These are phyloP conservation scores for Steatocranus sp. DNA, from an alignment of 2,797 vertebrate genomes.

Conservation along the genomic window DNA sequence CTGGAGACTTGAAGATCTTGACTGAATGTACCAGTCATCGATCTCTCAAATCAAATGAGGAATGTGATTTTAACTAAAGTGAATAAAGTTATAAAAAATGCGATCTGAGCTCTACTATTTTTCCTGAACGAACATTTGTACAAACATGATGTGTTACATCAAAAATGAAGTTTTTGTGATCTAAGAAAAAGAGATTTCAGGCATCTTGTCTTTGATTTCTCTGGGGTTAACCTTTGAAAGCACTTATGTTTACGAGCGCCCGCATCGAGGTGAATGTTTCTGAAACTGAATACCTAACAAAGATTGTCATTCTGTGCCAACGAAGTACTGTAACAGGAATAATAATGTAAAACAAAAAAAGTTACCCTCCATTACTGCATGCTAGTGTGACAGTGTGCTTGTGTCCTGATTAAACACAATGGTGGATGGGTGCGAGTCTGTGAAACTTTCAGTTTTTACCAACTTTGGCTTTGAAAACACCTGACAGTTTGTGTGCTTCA, in stretches of 20 bases:
- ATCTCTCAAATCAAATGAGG: slow-evolving; percentile 19
- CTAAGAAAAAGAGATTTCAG: slow-evolving; percentile 3
- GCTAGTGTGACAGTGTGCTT: not conserved
- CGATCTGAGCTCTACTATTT: not conserved
- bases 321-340: slow-evolving; percentile 31
- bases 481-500: slow-evolving; percentile 8
- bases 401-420: not conserved
- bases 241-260: slow-evolving; percentile 39
- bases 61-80: slow-evolving; percentile 40
- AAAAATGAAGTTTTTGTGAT: not conserved
- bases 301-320: slow-evolving; percentile 18
- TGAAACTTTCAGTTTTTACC: slow-evolving; percentile 14
- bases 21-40: slow-evolving; percentile 30
- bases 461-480: not conserved
- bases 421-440: not conserved
- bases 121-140: not conserved
- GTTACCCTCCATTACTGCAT: slow-evolving; percentile 44
- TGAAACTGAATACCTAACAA: not conserved
- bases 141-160: not conserved
- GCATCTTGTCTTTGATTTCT: slow-evolving; percentile 15
- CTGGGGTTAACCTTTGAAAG: slow-evolving; percentile 35
- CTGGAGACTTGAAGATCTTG: slow-evolving; percentile 46
- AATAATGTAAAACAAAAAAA: not conserved
- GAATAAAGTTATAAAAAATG: not conserved
- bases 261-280: slow-evolving; percentile 45